phyloP scores from a whole-genome alignment of 2,113 vertebrate genomes.

The Sclerurus mexicanus region DNA sequence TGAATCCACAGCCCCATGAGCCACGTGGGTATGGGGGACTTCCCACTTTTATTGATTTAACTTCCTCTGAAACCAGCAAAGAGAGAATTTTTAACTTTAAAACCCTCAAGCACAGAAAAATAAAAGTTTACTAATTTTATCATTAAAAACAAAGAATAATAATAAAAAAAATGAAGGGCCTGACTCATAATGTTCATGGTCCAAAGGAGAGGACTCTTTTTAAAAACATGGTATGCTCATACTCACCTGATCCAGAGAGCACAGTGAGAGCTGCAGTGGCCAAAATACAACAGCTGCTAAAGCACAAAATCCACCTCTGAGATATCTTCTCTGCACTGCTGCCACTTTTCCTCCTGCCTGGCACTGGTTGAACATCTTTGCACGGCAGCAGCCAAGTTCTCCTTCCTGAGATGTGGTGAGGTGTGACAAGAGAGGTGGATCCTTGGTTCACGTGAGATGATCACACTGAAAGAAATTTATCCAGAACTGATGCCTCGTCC shows the following conservation, averaged over 20 bases:
- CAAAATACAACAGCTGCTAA: neutral
- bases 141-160: neutral
- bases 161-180: neutral
- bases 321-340: neutral
- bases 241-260: neutral
- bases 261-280: neutral
- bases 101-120: neutral
- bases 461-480: accelerated
- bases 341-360: neutral
- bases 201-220: neutral
- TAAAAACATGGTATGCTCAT: accelerated
- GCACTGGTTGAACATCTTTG: neutral
- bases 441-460: neutral
- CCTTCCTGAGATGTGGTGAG: neutral
- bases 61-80: neutral
- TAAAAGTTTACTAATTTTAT: neutral
- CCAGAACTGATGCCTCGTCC: neutral
- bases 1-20: neutral
- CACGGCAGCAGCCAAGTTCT: neutral
- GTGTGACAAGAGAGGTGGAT: neutral
- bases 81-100: neutral
- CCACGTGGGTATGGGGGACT: neutral
- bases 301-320: neutral
- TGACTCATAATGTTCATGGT: neutral
- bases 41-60: neutral